Percentiles rank a stretch among this genome's conserved stretches.
phyloP scores from a whole-genome alignment of 2,797 vertebrate genomes.

The Enteromius unitaeniatus region DNA sequence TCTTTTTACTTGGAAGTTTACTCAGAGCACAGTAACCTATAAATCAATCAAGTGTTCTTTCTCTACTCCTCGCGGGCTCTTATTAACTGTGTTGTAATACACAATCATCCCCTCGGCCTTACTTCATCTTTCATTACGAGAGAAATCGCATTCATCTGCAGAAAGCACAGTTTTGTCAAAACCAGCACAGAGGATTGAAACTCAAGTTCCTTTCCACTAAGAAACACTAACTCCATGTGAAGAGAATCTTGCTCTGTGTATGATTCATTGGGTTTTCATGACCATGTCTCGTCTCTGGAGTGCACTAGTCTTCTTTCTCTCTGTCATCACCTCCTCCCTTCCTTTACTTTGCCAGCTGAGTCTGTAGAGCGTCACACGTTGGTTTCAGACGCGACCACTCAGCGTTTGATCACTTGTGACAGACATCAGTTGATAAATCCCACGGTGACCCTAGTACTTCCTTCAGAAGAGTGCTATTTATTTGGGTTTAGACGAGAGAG shows the following conservation, averaged over 20 bases:
- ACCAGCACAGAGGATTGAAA: neutral
- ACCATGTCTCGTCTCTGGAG: conserved; percentile 27
- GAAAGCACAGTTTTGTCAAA: conserved; percentile 20
- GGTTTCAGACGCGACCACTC: neutral
- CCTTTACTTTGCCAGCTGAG: conserved; percentile 9
- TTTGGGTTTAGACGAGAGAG: neutral
- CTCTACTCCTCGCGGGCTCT: neutral
- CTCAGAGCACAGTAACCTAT: neutral
- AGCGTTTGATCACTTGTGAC: conserved; percentile 25
- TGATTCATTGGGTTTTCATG: conserved; percentile 31
- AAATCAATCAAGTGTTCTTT: neutral
- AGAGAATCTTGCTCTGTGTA: neutral
- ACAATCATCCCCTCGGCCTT: neutral
- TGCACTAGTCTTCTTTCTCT: conserved; percentile 8
- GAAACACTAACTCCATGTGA: neutral
- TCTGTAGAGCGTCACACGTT: neutral
- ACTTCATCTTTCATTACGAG: neutral
- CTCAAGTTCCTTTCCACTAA: neutral
- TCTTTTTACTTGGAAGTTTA: neutral
- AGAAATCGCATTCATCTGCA: neutral
- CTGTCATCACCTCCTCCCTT: conserved; percentile 31
- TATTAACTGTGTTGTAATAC: neutral
- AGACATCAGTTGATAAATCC: conserved; percentile 14
- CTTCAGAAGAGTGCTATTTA: neutral
- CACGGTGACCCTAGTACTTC: neutral